Conservation (phyloP, 92 coral and sea anemone species). For the Metridium senile region DNA sequence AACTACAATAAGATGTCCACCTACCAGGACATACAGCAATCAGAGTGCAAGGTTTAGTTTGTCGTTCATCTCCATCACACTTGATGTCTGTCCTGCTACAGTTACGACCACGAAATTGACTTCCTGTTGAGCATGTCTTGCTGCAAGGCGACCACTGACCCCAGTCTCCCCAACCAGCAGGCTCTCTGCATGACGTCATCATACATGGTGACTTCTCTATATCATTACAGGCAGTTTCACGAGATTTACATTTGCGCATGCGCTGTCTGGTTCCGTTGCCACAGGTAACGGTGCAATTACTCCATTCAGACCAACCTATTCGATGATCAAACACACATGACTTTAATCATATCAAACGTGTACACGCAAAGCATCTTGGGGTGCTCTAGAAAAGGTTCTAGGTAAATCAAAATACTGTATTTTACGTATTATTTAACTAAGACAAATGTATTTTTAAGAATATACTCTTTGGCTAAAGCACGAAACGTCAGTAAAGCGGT, state of each 20-base stretch:
- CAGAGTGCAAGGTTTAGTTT: neutral
- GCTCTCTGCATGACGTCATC: neutral
- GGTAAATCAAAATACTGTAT: too few relatives aligned
- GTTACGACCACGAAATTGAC: constrained; percentile 8
- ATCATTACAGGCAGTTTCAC: constrained; percentile 1
- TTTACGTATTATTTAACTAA: too few relatives aligned
- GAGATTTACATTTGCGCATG: constrained; percentile 1
- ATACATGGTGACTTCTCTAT: neutral
- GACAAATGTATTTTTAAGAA: too few relatives aligned
- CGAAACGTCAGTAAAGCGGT: too few relatives aligned
- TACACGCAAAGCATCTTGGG: too few relatives aligned
- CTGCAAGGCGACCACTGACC: constrained; percentile 30
- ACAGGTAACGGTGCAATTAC: constrained; percentile 15
- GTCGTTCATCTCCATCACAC: neutral
- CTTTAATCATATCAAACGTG: too few relatives aligned
- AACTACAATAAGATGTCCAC: too few relatives aligned
- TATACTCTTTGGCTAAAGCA: too few relatives aligned
- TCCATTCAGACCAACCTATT: constrained; percentile 6
- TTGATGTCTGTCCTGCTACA: neutral
- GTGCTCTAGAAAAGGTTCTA: too few relatives aligned
- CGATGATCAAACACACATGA: too few relatives aligned
- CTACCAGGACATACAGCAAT: constrained; percentile 1
- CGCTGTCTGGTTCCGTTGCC: constrained; percentile 25
- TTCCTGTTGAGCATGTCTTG: constrained; percentile 17
- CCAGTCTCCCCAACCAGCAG: constrained; percentile 23